Percentiles rank a stretch among this genome's conserved stretches.
phyloP scores from a whole-genome alignment of 23 tunicate species.

The Trididemnum nubilum region DNA sequence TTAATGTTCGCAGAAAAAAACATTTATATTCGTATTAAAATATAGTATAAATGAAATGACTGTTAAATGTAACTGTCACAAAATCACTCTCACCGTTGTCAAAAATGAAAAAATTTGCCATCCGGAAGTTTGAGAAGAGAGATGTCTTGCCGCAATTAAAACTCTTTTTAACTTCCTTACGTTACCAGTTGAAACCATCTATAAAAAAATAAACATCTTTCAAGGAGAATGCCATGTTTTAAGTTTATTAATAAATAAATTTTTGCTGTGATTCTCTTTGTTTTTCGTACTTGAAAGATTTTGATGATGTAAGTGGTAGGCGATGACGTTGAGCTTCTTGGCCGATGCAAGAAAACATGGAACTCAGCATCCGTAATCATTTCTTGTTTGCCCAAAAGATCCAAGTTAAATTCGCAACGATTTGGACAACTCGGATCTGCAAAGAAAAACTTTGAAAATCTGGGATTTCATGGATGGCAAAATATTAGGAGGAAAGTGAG shows the following conservation, averaged over 20 bases:
- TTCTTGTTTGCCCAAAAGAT: constrained; percentile 38
- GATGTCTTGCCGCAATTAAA: constrained; percentile 67
- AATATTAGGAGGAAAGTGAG: no score
- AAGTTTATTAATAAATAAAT: no score
- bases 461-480: no score
- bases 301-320: constrained; percentile 39
- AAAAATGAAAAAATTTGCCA: constrained; percentile 77
- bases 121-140: constrained; percentile 41
- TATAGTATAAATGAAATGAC: no score
- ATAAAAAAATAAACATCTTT: neutral
- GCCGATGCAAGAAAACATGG: constrained; percentile 52
- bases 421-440: constrained; percentile 49
- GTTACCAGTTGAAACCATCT: neutral
- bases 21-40: no score
- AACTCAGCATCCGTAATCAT: constrained; percentile 64
- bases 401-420: constrained; percentile 49
- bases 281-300: constrained; percentile 50
- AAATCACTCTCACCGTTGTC: constrained; percentile 65
- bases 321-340: neutral
- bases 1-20: no score
- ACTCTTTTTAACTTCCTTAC: neutral
- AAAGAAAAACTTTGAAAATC: no score
- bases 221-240: neutral
- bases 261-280: neutral
- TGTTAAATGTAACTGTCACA: no score